Percentiles rank a stretch among this genome's conserved stretches.
phyloP scores from a whole-genome alignment of 2,113 vertebrate species.

The Solenodon paradoxus region DNA sequence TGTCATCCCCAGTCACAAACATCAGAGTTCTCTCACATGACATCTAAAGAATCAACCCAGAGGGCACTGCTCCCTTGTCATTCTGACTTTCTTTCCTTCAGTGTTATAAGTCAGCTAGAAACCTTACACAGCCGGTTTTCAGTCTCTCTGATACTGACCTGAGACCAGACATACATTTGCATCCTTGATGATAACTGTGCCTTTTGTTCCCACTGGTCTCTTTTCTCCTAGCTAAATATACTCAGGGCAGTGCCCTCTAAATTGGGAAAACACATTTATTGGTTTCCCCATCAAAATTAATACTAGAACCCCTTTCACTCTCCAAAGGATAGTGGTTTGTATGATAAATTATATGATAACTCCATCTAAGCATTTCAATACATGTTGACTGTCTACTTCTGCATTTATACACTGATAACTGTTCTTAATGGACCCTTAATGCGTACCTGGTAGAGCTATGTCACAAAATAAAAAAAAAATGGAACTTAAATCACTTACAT shows the following conservation, averaged over 20 bases:
- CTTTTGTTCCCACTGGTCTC: background rate
- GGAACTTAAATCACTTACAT: background rate
- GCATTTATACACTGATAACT: background rate
- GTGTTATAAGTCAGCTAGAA: accelerated
- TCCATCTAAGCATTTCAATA: background rate
- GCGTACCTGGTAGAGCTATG: background rate
- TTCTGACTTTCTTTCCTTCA: background rate
- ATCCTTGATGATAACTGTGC: background rate
- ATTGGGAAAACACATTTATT: background rate
- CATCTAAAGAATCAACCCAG: background rate
- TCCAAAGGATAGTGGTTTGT: background rate
- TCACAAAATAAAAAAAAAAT: background rate
- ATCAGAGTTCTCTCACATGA: background rate
- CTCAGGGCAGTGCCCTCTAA: background rate
- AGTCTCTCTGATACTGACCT: background rate
- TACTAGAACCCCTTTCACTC: background rate
- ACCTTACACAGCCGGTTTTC: background rate
- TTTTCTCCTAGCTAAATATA: background rate
- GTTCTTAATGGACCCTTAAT: background rate
- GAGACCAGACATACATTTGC: background rate
- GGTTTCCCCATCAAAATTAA: background rate
- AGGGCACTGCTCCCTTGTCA: background rate
- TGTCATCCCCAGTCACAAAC: background rate
- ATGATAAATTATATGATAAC: background rate
- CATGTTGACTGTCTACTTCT: background rate